Conservation (phyloP, 2,888 invertebrate species). For the Calameuta idolon region DNA sequence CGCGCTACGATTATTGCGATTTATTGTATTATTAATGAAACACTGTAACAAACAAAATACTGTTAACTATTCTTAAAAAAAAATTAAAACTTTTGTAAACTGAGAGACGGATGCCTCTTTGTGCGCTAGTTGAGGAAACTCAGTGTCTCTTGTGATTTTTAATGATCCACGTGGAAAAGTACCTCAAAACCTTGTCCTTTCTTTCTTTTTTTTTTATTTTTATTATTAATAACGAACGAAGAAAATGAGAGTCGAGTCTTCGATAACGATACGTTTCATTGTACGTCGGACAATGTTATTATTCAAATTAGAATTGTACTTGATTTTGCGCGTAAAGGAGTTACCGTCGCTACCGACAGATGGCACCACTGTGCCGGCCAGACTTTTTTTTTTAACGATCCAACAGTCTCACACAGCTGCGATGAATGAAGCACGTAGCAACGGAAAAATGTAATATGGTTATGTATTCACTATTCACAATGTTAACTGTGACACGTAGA, state of each 20-base stretch:
- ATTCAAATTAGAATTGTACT: not conserved
- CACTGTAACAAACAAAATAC: conserved; percentile 66
- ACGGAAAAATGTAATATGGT: not conserved
- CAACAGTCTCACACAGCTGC: not conserved
- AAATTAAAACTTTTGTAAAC: conserved; percentile 67
- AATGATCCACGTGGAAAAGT: not conserved
- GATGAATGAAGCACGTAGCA: not conserved
- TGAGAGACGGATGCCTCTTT: conserved; percentile 33
- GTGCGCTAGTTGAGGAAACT: not conserved
- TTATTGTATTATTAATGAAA: conserved; percentile 64
- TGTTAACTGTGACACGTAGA: not conserved
- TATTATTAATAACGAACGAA: not conserved
- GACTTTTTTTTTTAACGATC: not conserved
- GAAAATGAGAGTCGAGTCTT: not conserved
- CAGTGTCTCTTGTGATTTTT: not conserved
- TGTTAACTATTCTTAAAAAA: conserved; percentile 65
- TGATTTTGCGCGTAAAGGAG: not conserved
- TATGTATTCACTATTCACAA: not conserved
- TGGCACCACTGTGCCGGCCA: not conserved
- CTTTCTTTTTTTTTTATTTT: not conserved
- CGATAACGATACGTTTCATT: not conserved
- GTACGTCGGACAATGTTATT: not conserved
- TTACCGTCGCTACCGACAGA: not conserved
- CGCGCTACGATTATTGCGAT: conserved; percentile 63
- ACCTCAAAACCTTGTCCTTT: not conserved